Evolutionary conservation across 2,113 vertebrate species (phyloP).

Genomic region (Anarrhichthys ocellatus): DNA sequence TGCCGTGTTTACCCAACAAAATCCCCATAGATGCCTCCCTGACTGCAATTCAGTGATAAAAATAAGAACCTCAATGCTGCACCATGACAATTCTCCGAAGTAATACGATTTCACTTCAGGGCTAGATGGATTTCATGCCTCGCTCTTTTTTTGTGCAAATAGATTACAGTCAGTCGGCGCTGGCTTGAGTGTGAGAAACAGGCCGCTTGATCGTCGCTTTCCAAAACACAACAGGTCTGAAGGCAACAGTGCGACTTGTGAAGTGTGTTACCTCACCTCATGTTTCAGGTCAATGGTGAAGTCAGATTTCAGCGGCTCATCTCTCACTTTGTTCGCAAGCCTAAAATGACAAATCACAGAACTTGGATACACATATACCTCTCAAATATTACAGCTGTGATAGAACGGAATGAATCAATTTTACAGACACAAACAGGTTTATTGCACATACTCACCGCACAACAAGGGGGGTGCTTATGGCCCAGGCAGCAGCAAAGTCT

Average conservation of each 20-base stretch:
- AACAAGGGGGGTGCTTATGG: conserved; percentile 90
- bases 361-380: neutral
- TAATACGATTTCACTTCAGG: conserved; percentile 76
- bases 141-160: conserved; percentile 57
- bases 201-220: conserved; percentile 8
- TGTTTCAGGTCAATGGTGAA: conserved; percentile 99
- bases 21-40: conserved; percentile 43
- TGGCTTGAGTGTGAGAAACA: conserved; percentile 42
- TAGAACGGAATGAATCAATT: neutral
- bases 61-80: conserved; percentile 56
- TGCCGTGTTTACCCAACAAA: conserved; percentile 57
- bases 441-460: conserved; percentile 85
- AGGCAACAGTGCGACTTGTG: neutral
- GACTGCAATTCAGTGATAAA: conserved; percentile 63
- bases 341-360: conserved; percentile 72
- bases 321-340: conserved; percentile 89
- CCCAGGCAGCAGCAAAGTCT: conserved; percentile 96
- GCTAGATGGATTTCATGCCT: conserved; percentile 69
- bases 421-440: neutral
- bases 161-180: conserved; percentile 25
- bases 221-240: conserved; percentile 15
- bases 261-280: conserved; percentile 85
- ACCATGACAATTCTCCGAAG: conserved; percentile 61
- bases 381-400: neutral
- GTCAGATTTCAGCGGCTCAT: conserved; percentile 93